A percentile compares a stretch with the other conserved stretches of the same genome.
These are phyloP conservation scores for Neodon shergylaensis DNA, from an alignment of 2,113 vertebrate species.

Conservation along the genomic window DNA sequence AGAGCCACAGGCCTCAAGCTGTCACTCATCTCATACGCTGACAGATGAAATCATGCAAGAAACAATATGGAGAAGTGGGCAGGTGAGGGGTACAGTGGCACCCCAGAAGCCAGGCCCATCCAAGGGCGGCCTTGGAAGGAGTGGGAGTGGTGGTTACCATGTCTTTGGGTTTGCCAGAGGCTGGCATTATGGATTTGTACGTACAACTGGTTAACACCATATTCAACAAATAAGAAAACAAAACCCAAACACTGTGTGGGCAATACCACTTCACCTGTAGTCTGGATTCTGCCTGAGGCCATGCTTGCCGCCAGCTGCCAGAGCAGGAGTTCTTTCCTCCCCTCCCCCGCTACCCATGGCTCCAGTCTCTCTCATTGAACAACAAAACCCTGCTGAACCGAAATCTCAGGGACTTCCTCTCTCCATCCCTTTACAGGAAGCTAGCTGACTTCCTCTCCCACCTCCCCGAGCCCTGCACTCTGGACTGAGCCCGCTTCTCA, in stretches of 20 bases:
- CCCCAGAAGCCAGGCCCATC: neutral
- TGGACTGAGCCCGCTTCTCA: neutral
- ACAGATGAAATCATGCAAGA: neutral
- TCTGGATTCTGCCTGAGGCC: neutral
- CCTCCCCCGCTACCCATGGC: neutral
- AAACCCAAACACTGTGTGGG: conserved; percentile 50
- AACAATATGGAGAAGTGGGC: neutral
- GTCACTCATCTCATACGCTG: neutral
- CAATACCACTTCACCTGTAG: conserved; percentile 39
- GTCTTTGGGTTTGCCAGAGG: conserved; percentile 37
- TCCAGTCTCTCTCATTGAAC: neutral
- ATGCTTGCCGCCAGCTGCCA: conserved; percentile 27
- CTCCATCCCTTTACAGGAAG: neutral
- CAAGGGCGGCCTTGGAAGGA: neutral
- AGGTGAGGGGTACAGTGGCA: neutral
- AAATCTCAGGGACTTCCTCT: neutral
- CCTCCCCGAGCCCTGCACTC: neutral
- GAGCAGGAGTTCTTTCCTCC: neutral
- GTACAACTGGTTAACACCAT: neutral
- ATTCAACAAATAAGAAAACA: conserved; percentile 39
- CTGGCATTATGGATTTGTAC: neutral
- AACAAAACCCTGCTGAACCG: neutral
- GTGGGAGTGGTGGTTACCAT: neutral
- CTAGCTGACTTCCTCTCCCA: neutral
- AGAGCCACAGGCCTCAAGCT: neutral